Conservation (phyloP, 2,888 invertebrate species). For the Campaea margaritaria region DNA sequence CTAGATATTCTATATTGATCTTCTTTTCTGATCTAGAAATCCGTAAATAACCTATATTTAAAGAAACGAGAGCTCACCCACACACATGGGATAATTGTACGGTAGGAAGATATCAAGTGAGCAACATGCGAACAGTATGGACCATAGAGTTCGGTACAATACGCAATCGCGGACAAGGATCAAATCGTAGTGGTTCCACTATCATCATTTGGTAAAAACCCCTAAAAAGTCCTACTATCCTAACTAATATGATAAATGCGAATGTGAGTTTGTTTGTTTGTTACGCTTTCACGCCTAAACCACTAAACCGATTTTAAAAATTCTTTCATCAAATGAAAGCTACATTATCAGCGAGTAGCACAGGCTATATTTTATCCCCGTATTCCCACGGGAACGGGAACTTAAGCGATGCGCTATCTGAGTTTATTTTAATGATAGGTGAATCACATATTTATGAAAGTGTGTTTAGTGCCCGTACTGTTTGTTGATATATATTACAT, state of each 20-base stretch:
- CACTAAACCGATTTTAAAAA: too few relatives aligned
- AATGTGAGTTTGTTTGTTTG: too few relatives aligned
- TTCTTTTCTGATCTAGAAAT: constrained; percentile 27
- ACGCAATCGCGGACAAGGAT: not conserved
- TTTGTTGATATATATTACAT: not conserved
- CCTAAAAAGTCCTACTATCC: too few relatives aligned
- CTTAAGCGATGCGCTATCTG: too few relatives aligned
- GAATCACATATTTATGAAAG: not conserved
- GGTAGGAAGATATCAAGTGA: constrained; percentile 29
- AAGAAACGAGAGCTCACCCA: constrained; percentile 37
- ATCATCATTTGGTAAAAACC: too few relatives aligned
- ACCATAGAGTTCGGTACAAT: not conserved
- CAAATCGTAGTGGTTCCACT: too few relatives aligned
- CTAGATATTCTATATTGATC: not conserved
- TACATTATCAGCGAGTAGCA: too few relatives aligned
- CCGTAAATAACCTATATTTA: constrained; percentile 25
- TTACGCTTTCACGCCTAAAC: too few relatives aligned
- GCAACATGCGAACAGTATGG: constrained; percentile 12
- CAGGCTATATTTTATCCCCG: too few relatives aligned
- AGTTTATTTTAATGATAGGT: not conserved
- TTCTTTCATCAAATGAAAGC: too few relatives aligned
- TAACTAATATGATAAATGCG: too few relatives aligned
- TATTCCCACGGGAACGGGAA: too few relatives aligned
- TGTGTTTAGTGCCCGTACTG: constrained; percentile 6
- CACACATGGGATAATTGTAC: constrained; percentile 43